phyloP scores from a whole-genome alignment of 2,113 vertebrate genomes.

The Tylochromis polylepis region DNA sequence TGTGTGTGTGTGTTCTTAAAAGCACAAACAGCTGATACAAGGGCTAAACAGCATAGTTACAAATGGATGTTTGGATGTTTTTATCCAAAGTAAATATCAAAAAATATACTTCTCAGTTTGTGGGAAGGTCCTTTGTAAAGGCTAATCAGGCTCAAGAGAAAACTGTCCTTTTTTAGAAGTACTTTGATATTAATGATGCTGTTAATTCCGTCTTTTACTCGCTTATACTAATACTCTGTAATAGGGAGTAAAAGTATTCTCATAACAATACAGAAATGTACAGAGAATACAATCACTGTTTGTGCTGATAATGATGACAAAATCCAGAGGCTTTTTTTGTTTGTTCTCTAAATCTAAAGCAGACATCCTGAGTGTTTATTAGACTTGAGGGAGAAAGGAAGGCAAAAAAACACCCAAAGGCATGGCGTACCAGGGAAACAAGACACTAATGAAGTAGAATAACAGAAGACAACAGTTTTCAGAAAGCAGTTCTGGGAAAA shows the following conservation, averaged over 20 bases:
- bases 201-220: background rate
- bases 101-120: background rate
- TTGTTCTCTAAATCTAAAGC: background rate
- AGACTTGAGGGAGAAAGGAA: background rate
- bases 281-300: conserved; percentile 12
- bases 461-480: background rate
- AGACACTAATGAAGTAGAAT: conserved; percentile 3
- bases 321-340: background rate
- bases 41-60: background rate
- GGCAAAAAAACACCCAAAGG: background rate
- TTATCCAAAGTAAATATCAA: background rate
- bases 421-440: background rate
- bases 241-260: background rate
- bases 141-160: background rate
- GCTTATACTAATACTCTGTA: background rate
- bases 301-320: background rate
- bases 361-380: background rate
- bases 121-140: background rate
- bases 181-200: background rate
- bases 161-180: background rate
- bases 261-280: background rate
- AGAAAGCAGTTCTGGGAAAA: background rate
- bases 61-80: background rate
- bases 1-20: background rate
- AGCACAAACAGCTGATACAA: background rate